Percentiles rank a stretch among this genome's conserved stretches.
These are phyloP conservation scores for Limnephilus auricula DNA, from an alignment of 2,888 invertebrate species.

Conservation along the genomic window DNA sequence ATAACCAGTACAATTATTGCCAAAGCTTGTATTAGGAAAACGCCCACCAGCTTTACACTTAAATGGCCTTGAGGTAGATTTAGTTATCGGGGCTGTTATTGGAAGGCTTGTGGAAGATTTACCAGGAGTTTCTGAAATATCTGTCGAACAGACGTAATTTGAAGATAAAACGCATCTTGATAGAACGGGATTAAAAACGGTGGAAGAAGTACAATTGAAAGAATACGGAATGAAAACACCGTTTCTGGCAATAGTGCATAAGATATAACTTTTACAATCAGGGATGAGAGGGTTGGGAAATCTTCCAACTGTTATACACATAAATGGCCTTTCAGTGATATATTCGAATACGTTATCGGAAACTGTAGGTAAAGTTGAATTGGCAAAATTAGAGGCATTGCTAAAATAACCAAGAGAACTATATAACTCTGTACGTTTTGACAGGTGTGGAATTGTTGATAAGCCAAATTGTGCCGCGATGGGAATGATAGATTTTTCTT, in stretches of 20 bases:
- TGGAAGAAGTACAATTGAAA: constrained; percentile 28
- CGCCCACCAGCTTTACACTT: not conserved
- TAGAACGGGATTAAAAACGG: constrained; percentile 8
- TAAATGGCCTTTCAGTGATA: not conserved
- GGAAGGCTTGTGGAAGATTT: not conserved
- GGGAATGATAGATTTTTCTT: not conserved
- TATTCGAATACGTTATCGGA: not conserved
- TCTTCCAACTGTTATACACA: constrained; percentile 27
- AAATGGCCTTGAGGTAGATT: not conserved
- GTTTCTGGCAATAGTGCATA: constrained; percentile 10
- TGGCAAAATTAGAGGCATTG: not conserved
- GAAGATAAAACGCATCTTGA: constrained; percentile 27
- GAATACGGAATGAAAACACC: not conserved
- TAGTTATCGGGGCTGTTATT: not conserved
- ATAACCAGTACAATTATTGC: constrained; percentile 11
- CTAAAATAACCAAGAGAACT: not conserved
- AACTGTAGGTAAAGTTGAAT: not conserved
- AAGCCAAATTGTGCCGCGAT: not conserved
- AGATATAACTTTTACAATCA: constrained; percentile 28
- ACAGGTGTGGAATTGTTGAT: not conserved
- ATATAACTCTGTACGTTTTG: not conserved
- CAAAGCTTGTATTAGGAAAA: not conserved
- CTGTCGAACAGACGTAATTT: constrained; percentile 8
- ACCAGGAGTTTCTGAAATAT: not conserved
- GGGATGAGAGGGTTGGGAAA: constrained; percentile 11